phyloP scores from a whole-genome alignment of 1,140 invertebrate genomes.

The Pentalonia nigronervosa region DNA sequence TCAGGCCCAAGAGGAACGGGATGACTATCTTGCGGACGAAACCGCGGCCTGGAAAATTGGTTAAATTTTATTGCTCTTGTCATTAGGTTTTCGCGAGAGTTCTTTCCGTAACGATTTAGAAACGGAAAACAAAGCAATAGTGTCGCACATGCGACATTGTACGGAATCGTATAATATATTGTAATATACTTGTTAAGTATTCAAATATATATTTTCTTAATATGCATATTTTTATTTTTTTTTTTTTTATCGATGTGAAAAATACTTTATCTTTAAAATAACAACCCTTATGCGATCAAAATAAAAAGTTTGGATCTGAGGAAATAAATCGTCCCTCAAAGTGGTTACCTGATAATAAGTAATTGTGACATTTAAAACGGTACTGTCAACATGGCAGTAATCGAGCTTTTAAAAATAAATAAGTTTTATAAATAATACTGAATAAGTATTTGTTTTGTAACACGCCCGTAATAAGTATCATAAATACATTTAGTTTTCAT shows the following conservation, averaged over 20 bases:
- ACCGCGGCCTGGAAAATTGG: constrained; percentile 71
- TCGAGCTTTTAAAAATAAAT: no score
- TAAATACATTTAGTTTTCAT: neutral
- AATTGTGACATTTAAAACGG: neutral
- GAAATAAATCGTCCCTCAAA: neutral
- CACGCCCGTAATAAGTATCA: no score
- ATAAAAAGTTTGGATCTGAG: neutral
- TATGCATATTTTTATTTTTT: neutral
- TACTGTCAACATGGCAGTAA: neutral
- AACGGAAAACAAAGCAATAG: neutral
- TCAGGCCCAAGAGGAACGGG: constrained; percentile 82
- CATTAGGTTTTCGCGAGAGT: neutral
- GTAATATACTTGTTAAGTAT: neutral
- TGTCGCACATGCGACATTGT: neutral
- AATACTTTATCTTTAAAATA: neutral
- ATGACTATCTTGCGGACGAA: constrained; percentile 84
- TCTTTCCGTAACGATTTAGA: neutral
- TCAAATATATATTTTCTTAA: neutral
- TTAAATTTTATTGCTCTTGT: neutral
- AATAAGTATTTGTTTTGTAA: no score
- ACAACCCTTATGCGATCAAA: neutral
- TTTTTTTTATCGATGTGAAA: neutral
- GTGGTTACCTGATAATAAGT: neutral
- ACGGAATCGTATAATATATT: neutral
- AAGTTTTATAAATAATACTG: no score